phyloP scores from a whole-genome alignment of 30 jellyfish, hydroid and myxozoan species.

The Aurelia aurita complex sp. Pacific region DNA sequence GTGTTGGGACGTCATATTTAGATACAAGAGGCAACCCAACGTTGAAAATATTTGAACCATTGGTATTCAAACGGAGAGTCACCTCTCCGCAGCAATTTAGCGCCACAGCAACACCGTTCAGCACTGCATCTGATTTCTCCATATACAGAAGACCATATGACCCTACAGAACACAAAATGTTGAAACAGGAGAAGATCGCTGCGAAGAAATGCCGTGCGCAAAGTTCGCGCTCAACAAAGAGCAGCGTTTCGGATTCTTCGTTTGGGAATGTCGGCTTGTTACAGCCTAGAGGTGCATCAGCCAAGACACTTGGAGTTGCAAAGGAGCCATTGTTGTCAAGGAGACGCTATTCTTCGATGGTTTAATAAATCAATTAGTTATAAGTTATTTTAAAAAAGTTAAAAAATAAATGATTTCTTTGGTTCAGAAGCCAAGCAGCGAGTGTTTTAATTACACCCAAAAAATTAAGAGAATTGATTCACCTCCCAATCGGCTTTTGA shows the following conservation, averaged over 20 bases:
- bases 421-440: too few relatives aligned
- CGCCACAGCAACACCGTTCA: conserved; percentile 57
- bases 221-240: conserved; percentile 2
- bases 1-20: conserved; percentile 58
- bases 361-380: too few relatives aligned
- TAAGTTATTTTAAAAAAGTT: too few relatives aligned
- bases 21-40: conserved; percentile 56
- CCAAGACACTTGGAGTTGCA: not conserved
- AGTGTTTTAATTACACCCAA: too few relatives aligned
- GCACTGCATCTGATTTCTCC: conserved; percentile 59
- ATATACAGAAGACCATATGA: conserved; percentile 62
- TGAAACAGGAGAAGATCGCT: not conserved
- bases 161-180: conserved; percentile 20
- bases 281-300: not conserved
- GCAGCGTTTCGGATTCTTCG: not conserved
- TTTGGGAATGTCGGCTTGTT: not conserved
- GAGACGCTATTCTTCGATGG: not conserved
- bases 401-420: too few relatives aligned
- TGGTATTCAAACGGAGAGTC: conserved; percentile 12
- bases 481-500: too few relatives aligned
- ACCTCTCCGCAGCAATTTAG: conserved; percentile 38
- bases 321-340: not conserved
- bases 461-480: too few relatives aligned
- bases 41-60: conserved; percentile 38
- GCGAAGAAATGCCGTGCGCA: not conserved